phyloP scores from a whole-genome alignment of 1,140 invertebrate genomes.

The Drosophila ironensis region DNA sequence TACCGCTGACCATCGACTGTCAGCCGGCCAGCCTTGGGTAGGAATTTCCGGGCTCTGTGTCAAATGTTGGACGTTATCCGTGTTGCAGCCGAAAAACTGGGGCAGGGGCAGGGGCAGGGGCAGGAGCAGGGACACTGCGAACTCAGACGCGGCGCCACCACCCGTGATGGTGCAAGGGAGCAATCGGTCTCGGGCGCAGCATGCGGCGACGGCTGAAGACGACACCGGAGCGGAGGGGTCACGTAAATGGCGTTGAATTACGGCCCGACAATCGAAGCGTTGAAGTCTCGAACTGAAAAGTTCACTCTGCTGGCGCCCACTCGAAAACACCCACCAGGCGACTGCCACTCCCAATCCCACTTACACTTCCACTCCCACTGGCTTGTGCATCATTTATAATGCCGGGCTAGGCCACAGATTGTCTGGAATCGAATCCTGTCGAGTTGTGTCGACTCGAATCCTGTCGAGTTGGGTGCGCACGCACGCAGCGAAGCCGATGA shows the following conservation, averaged over 20 bases:
- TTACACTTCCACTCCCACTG: neutral
- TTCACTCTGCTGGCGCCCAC: slow-evolving; percentile 48
- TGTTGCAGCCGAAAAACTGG: slow-evolving; percentile 38
- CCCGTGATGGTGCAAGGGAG: slow-evolving; percentile 27
- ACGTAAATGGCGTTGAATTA: slow-evolving; percentile 80
- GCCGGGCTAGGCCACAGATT: slow-evolving; percentile 76
- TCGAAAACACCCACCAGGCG: slow-evolving; percentile 3
- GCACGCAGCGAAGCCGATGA: slow-evolving; percentile 69
- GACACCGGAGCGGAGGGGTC: slow-evolving; percentile 39
- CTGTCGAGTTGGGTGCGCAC: slow-evolving; percentile 15
- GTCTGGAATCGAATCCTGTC: slow-evolving; percentile 48
- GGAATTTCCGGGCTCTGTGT: slow-evolving; percentile 58
- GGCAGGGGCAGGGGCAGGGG: neutral
- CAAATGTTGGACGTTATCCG: slow-evolving; percentile 62
- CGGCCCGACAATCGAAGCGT: slow-evolving; percentile 77
- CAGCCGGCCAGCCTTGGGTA: slow-evolving; percentile 12
- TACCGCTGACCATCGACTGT: slow-evolving; percentile 1
- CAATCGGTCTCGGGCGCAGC: slow-evolving; percentile 44
- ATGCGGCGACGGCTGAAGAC: slow-evolving; percentile 43
- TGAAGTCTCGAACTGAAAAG: slow-evolving; percentile 78
- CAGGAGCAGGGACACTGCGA: neutral
- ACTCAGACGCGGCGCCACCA: slow-evolving; percentile 28
- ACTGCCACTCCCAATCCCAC: too few relatives aligned
- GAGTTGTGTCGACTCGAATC: slow-evolving; percentile 9
- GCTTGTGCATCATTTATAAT: slow-evolving; percentile 78